Base-by-base conservation (phyloP, 1,140 invertebrate species). In the Chrysopa pallens region DNA sequence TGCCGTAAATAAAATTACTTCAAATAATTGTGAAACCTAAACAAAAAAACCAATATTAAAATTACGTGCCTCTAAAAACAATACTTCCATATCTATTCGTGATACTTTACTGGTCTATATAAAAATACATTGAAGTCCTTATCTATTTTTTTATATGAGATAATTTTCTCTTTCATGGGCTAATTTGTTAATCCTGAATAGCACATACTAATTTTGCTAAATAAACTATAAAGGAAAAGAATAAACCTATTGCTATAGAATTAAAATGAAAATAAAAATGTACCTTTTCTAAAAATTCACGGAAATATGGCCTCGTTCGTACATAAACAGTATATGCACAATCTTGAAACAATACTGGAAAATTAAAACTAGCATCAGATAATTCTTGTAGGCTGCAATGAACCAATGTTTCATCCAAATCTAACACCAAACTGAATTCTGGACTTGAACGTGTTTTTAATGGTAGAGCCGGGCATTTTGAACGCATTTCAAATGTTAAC, bases 1-100 rank as follows among this genome's bases (percentile, higher is more conserved):
- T 8, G 93, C 93, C 1, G 93, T 97, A 63, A 96, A 97, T 12
- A 96, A 63, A 42, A 96, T 94, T 6, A 97, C 90, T 66, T 97
- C 93, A 65, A 90, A 97, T 33, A 87, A 57, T 11, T 83, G 72
- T 0, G 90, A 91, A 8, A 96, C 86, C 43, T 77, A 69, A 5
- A 52, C 50, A 44, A 52, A 23, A 23, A 5, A 23, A 23, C 17
- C n/a, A n/a, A n/a, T n/a, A n/a, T n/a, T n/a, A n/a, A n/a, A n/a
- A n/a, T n/a, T n/a, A n/a, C n/a, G n/a, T n/a, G n/a, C n/a, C n/a
- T n/a, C n/a, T n/a, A n/a, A n/a, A n/a, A n/a, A n/a, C n/a, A n/a
- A n/a, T n/a, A n/a, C n/a, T n/a, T n/a, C n/a, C n/a, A n/a, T n/a
- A n/a, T n/a, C n/a, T n/a, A n/a, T n/a, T n/a, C n/a, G n/a, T n/a